A percentile compares a stretch with the other conserved stretches of the same genome.
These are phyloP conservation scores for Deroplatys truncata DNA, from an alignment of 2,888 invertebrate genomes.

Conservation along the genomic window DNA sequence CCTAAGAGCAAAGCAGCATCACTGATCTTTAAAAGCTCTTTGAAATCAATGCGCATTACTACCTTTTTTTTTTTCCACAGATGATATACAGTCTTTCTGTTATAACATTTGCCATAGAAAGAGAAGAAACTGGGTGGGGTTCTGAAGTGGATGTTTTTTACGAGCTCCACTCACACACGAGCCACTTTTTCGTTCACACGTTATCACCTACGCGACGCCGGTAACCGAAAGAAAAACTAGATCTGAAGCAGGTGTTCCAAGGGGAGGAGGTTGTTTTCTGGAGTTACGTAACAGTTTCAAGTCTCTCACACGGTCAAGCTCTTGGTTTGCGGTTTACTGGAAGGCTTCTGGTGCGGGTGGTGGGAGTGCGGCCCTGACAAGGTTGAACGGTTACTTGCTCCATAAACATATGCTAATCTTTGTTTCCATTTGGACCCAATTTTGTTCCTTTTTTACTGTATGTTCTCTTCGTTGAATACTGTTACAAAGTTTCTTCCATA, in stretches of 20 bases:
- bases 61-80: no score
- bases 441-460: background rate
- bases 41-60: background rate
- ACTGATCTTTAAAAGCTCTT: background rate
- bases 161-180: background rate
- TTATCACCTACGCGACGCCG: slow-evolving; percentile 4
- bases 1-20: background rate
- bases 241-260: background rate
- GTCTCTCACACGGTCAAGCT: background rate
- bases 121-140: background rate
- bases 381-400: background rate
- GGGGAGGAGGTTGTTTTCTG: background rate
- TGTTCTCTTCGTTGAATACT: no score
- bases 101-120: background rate
- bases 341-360: background rate
- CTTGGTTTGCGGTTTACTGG: background rate
- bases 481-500: no score
- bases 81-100: background rate
- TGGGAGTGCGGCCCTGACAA: background rate
- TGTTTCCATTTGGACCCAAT: background rate
- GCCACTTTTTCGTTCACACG: background rate
- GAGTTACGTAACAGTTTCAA: background rate
- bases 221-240: background rate
- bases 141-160: background rate
- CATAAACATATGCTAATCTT: background rate